These are phyloP conservation scores for Whitmania pigra DNA, from an alignment of 1,140 invertebrate species.

Conservation along the genomic window DNA sequence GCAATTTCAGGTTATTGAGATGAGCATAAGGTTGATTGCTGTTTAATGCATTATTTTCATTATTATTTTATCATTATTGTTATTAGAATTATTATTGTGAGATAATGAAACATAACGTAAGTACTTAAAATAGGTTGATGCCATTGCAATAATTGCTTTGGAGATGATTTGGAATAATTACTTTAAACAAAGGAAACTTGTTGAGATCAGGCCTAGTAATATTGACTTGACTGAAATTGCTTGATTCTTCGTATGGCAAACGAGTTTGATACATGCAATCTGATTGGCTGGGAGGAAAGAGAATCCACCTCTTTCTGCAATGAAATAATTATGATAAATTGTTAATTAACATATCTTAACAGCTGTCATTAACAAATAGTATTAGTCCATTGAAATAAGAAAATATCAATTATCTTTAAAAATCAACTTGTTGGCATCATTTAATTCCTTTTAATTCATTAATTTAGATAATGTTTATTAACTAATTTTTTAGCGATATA, in stretches of 20 bases:
- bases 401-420: no score
- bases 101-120: constrained; percentile 9
- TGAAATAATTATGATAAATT: neutral
- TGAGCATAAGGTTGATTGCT: neutral
- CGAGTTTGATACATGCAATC: constrained; percentile 60
- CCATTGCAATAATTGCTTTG: neutral
- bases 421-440: no score
- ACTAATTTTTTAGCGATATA: neutral
- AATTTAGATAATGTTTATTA: no score
- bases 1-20: constrained; percentile 8
- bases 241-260: constrained; percentile 91
- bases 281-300: constrained; percentile 69
- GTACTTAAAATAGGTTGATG: neutral
- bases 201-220: constrained; percentile 44
- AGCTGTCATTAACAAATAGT: no score
- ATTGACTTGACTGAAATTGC: constrained; percentile 65
- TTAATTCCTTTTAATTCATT: no score
- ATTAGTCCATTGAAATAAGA: no score
- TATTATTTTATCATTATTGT: no score
- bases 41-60: neutral
- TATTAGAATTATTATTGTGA: no score
- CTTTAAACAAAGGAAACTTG: constrained; percentile 37
- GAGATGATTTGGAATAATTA: constrained; percentile 24
- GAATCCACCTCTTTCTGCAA: constrained; percentile 71
- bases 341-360: neutral